Base-by-base conservation (phyloP, 1,140 invertebrate species). In the Hycleus phaleratus region DNA sequence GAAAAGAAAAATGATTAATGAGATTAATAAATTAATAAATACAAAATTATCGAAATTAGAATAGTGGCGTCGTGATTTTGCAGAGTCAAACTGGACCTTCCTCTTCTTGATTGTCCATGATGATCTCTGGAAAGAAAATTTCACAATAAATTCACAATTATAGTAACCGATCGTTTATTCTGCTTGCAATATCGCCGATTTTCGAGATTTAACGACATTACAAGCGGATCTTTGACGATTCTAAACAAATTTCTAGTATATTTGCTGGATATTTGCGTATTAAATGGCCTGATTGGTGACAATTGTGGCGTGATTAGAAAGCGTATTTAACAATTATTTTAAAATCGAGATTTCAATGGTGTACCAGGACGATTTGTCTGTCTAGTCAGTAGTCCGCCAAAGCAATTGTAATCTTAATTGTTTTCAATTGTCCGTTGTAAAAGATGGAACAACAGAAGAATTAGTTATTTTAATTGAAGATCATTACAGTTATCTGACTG, bases 321-420 rank as follows among this genome's bases (percentile, higher is more conserved):
- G 32, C 32, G 32, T 32, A 32, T 32, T 32, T 2, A 32, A 7
- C 32, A 32, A 32, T 32, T 32, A 7, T 32, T 32, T 32, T 32
- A 32, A 32, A 5, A 32, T 32, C 18, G 18, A 18, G 1, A 18
- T 18, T 18, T 18, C 18, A 32, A 32, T 32, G 7, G 7, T 32
- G 32, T 2, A 7, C 32, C 32, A 3, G 7, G 4, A 32, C 7
- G 4, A 7, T 32, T 32, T 32, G 3, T 32, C 24, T 25, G 51
- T 53, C 51, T 45, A 53, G 51, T 53, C 51, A 38, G 26, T 44
- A 38, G 51, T 53, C 11, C 50, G 50, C 50, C 50, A 44, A 4
- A 24, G 6, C 42, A 53, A 53, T 53, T 53, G 51, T 45, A 26
- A 26, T 46, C 42, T n/a, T 53, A 53, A 53, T 53, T 53, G 51